A percentile compares a stretch with the other conserved stretches of the same genome.
Conservation (phyloP, 2,888 invertebrate species). For the Hyposoter dolosus region DNA sequence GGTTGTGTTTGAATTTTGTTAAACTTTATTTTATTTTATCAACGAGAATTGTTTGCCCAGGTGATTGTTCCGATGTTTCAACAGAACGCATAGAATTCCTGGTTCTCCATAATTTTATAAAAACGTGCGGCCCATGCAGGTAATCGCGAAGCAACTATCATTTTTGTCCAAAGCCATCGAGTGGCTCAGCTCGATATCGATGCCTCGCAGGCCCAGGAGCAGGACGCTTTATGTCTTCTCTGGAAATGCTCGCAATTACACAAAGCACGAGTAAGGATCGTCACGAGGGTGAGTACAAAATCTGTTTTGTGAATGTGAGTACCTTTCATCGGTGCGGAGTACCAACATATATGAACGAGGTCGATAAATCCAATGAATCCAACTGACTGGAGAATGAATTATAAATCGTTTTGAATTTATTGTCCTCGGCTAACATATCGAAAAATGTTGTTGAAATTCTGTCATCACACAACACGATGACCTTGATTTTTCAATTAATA, state of each 20-base stretch:
- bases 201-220: not conserved
- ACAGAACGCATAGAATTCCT: not conserved
- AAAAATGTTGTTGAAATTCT: not conserved
- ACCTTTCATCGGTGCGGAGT: not conserved
- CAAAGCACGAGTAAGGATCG: not conserved
- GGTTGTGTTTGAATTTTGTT: not conserved
- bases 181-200: not conserved
- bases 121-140: not conserved
- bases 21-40: not conserved
- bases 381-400: not conserved
- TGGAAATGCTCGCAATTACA: slow-evolving; percentile 14
- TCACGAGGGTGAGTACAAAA: not conserved
- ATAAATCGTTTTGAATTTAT: not conserved
- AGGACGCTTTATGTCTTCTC: not conserved
- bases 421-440: too few relatives aligned
- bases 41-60: not conserved
- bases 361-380: not conserved
- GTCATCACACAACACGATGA: not conserved
- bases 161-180: not conserved
- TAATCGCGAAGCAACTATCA: not conserved
- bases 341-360: not conserved
- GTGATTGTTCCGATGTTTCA: not conserved
- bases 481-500: not conserved
- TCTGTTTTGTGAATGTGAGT: not conserved
- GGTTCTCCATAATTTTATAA: not conserved